Evolutionary conservation across 1,140 invertebrate species (phyloP).

Genomic region (Drosophila erecta): DNA sequence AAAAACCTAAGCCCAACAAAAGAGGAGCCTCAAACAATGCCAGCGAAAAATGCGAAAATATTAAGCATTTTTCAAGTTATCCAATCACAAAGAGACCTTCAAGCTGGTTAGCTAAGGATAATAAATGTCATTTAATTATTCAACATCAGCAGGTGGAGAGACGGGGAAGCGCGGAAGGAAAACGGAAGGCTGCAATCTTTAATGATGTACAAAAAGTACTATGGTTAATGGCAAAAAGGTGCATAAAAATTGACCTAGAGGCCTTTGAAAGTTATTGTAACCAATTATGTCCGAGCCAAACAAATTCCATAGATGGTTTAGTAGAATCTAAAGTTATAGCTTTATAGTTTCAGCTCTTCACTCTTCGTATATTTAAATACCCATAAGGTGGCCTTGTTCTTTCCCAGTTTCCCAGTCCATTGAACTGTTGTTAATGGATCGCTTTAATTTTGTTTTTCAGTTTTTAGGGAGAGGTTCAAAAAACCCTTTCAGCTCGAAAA

Average conservation of each 20-base stretch:
- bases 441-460: conserved; percentile 4
- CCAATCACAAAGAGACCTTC: conserved; percentile 33
- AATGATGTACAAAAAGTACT: conserved; percentile 1
- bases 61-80: conserved; percentile 6
- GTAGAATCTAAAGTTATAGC: neutral
- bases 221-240: neutral
- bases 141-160: conserved; percentile 23
- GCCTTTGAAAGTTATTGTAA: too few species aligned
- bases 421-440: conserved; percentile 40
- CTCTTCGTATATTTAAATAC: neutral
- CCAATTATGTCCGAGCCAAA: too few species aligned
- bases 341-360: neutral
- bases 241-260: too few species aligned
- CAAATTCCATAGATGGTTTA: too few species aligned
- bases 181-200: conserved; percentile 27
- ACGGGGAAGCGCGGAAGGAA: neutral
- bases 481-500: conserved; percentile 37
- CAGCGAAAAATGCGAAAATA: conserved; percentile 1
- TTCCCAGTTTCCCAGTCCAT: conserved; percentile 12
- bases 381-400: conserved; percentile 24
- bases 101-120: conserved; percentile 47
- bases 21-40: neutral
- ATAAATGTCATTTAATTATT: conserved; percentile 50
- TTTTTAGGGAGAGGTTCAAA: conserved; percentile 31
- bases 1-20: conserved; percentile 17